phyloP scores from a whole-genome alignment of 2,113 vertebrate species.

The Turnix velox region DNA sequence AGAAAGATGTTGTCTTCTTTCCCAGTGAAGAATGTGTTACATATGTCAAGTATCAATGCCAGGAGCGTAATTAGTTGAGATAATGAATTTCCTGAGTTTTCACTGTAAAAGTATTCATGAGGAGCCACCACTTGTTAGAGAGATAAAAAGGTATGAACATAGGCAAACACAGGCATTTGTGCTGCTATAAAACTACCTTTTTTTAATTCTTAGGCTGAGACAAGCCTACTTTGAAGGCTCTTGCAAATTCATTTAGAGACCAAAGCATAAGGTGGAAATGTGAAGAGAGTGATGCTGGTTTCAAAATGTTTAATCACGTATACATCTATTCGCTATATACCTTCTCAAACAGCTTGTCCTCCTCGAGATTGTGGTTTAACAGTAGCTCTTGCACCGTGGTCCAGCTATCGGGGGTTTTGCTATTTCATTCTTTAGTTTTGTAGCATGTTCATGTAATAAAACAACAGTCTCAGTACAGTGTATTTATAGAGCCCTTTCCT shows the following conservation, averaged over 20 bases:
- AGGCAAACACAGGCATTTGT: rapidly evolving
- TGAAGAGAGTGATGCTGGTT: neutral
- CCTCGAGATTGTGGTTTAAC: neutral
- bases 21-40: neutral
- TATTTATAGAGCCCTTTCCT: neutral
- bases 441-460: neutral
- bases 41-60: neutral
- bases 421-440: neutral
- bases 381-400: neutral
- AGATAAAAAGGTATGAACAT: neutral
- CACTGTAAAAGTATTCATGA: neutral
- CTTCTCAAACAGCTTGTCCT: neutral
- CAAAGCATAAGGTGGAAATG: neutral
- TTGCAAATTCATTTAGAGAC: neutral
- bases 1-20: neutral
- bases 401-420: neutral
- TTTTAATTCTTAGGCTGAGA: neutral
- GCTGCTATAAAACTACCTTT: neutral
- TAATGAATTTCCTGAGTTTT: neutral
- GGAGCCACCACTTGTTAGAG: neutral
- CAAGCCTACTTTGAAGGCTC: neutral
- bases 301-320: neutral
- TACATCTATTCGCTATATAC: neutral
- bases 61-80: neutral
- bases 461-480: neutral